Conservation (phyloP, 2,797 vertebrate genomes). For the Sarcoramphus papa region DNA sequence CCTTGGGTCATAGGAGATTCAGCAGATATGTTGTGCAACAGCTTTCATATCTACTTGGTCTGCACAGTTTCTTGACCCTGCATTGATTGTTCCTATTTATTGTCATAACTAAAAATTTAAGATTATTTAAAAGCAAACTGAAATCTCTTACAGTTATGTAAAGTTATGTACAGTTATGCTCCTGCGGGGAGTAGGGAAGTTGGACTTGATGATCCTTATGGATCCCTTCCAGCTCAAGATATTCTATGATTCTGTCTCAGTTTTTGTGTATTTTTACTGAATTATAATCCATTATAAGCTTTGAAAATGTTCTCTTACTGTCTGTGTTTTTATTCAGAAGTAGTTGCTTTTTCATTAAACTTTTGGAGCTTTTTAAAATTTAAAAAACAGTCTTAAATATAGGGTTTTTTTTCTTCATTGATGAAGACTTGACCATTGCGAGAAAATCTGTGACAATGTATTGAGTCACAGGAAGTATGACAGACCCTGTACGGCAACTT, state of each 20-base stretch:
- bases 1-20: background rate
- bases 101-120: background rate
- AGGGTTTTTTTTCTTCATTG: background rate
- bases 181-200: background rate
- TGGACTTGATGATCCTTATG: background rate
- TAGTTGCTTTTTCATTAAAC: background rate
- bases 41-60: background rate
- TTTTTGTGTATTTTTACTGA: background rate
- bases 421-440: background rate
- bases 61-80: background rate
- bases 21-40: background rate
- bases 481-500: fast-evolving
- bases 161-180: background rate
- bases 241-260: background rate
- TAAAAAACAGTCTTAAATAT: background rate
- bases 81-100: background rate
- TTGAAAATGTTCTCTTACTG: background rate
- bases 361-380: background rate
- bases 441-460: background rate
- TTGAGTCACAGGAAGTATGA: background rate
- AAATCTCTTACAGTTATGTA: background rate
- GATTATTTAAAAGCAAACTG: background rate
- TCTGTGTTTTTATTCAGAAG: background rate
- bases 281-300: background rate
- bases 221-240: background rate